A percentile compares a stretch with the other conserved stretches of the same genome.
Evolutionary conservation across 2,797 vertebrate species (phyloP).

Genomic region (Poeciliopsis turneri): DNA sequence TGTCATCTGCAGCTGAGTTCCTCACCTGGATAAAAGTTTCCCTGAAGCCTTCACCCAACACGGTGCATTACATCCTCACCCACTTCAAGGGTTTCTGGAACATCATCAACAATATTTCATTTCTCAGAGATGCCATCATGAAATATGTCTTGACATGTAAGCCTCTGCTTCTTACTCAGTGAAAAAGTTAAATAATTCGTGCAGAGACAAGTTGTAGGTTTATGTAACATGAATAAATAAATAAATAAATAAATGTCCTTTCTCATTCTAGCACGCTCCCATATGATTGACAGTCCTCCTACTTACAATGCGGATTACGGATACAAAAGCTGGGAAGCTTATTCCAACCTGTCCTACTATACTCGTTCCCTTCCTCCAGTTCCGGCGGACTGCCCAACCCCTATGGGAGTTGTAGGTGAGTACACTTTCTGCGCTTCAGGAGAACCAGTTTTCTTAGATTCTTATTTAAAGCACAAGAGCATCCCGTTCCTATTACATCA

Average conservation of each 20-base stretch:
- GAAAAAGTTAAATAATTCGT: background rate
- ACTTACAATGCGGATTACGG: slow-evolving; percentile 89
- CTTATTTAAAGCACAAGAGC: slow-evolving; percentile 49
- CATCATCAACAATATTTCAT: slow-evolving; percentile 91
- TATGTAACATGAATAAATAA: background rate
- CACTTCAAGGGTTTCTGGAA: slow-evolving; percentile 94
- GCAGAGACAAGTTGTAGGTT: no score
- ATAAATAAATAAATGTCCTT: slow-evolving; percentile 10
- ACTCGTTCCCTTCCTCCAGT: slow-evolving; percentile 93
- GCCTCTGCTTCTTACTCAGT: slow-evolving; percentile 42
- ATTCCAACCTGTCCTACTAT: slow-evolving; percentile 94
- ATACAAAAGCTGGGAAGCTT: slow-evolving; percentile 98
- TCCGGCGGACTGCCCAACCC: slow-evolving; percentile 90
- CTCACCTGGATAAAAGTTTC: slow-evolving; percentile 86
- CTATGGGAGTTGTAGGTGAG: slow-evolving; percentile 95
- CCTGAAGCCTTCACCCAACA: slow-evolving; percentile 90
- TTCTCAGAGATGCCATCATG: slow-evolving; percentile 89
- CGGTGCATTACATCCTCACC: slow-evolving; percentile 93
- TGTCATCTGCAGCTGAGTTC: slow-evolving; percentile 85
- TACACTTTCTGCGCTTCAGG: slow-evolving; percentile 12
- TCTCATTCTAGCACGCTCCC: slow-evolving; percentile 86
- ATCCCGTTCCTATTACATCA: slow-evolving; percentile 46
- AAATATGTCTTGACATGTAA: slow-evolving; percentile 94
- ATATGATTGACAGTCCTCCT: slow-evolving; percentile 97
- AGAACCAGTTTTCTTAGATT: slow-evolving; percentile 83